Conservation (phyloP, 2,888 invertebrate genomes). For the Leptinotarsa juncta region DNA sequence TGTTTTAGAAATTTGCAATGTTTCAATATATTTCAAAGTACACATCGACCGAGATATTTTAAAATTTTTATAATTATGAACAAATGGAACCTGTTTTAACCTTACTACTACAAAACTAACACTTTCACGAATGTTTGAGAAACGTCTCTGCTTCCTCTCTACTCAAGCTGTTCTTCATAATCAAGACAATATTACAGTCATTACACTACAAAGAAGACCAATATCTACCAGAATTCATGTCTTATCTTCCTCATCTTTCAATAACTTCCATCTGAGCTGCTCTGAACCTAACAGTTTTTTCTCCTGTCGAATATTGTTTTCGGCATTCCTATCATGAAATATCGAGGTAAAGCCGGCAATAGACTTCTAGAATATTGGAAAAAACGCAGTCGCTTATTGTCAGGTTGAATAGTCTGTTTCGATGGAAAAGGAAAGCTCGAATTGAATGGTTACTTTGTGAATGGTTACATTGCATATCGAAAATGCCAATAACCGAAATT, state of each 20-base stretch:
- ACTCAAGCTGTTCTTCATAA: background rate
- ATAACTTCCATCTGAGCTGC: background rate
- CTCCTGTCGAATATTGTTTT: background rate
- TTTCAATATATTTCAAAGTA: too few species aligned
- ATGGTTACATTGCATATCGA: background rate
- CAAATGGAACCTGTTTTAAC: too few species aligned
- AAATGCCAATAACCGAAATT: background rate
- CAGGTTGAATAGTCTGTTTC: slow-evolving; percentile 1
- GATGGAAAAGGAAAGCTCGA: background rate
- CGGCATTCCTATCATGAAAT: background rate
- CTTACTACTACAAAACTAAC: too few species aligned
- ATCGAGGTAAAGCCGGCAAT: background rate
- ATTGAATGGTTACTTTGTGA: background rate
- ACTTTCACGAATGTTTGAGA: too few species aligned
- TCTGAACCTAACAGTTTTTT: background rate
- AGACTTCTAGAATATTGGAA: slow-evolving; percentile 6
- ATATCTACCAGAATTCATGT: background rate
- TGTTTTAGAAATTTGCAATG: too few species aligned
- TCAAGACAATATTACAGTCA: background rate
- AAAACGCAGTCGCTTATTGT: background rate
- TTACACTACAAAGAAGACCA: background rate
- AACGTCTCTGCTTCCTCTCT: background rate
- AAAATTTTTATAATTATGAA: too few species aligned
- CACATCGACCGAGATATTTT: too few species aligned
- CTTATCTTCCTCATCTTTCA: background rate